Percentiles rank a stretch among this genome's conserved stretches.
phyloP scores from a whole-genome alignment of 2,888 invertebrate species.

The Eupithecia centaureata region DNA sequence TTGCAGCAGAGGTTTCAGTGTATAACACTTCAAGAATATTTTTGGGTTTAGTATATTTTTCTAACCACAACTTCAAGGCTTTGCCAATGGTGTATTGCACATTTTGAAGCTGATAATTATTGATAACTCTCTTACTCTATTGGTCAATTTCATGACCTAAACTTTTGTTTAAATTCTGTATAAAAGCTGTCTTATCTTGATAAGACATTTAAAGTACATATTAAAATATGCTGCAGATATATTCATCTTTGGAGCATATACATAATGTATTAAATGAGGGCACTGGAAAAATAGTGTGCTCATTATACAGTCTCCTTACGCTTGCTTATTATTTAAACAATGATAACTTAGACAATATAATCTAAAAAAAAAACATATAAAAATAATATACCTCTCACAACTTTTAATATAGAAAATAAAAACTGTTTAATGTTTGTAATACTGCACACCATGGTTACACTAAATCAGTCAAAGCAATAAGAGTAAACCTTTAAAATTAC shows the following conservation, averaged over 20 bases:
- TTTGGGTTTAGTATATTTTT: constrained; percentile 63
- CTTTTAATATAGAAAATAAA: constrained; percentile 76
- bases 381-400: constrained; percentile 77
- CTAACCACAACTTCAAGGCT: constrained; percentile 75
- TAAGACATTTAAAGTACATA: constrained; percentile 44
- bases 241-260: constrained; percentile 46
- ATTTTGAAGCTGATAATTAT: constrained; percentile 53
- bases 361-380: constrained; percentile 70
- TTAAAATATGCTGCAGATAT: constrained; percentile 45
- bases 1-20: constrained; percentile 71
- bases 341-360: constrained; percentile 59
- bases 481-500: constrained; percentile 43
- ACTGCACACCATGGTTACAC: constrained; percentile 79
- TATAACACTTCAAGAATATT: constrained; percentile 70
- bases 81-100: constrained; percentile 80
- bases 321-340: constrained; percentile 54
- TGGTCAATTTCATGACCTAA: constrained; percentile 39
- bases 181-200: constrained; percentile 40
- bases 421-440: constrained; percentile 74
- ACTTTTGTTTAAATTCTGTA: constrained; percentile 42
- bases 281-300: constrained; percentile 48
- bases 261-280: constrained; percentile 36
- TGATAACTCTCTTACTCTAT: constrained; percentile 55
- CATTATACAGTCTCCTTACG: constrained; percentile 57
- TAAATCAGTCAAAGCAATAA: constrained; percentile 80